A percentile compares a stretch with the other conserved stretches of the same genome.
phyloP scores from a whole-genome alignment of 1,140 invertebrate species.

The Tribolium castaneum region DNA sequence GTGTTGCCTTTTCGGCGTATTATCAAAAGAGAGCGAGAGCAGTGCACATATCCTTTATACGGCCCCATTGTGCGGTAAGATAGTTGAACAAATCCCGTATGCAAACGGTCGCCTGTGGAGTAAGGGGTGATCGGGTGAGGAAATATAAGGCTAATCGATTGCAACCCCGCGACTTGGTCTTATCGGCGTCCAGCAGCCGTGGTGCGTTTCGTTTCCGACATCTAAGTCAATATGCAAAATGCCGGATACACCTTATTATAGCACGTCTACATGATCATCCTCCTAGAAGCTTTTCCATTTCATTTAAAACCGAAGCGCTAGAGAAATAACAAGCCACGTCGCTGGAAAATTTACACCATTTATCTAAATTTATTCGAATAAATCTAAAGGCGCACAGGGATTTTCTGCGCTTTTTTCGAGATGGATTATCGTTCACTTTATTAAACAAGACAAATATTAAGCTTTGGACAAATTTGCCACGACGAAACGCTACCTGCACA shows the following conservation, averaged over 20 bases:
- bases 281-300: conserved; percentile 24
- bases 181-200: conserved; percentile 42
- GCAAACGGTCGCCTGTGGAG: conserved; percentile 36
- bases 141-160: conserved; percentile 42
- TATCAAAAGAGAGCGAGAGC: conserved; percentile 15
- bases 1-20: not conserved
- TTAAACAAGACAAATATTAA: not conserved
- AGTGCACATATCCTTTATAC: conserved; percentile 11
- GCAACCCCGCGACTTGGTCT: conserved; percentile 41
- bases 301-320: conserved; percentile 22
- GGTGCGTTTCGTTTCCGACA: conserved; percentile 39
- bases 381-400: not conserved
- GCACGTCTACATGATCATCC: conserved; percentile 38
- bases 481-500: not conserved
- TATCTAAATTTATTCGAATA: conserved; percentile 12
- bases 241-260: conserved; percentile 42
- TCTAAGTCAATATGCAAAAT: conserved; percentile 43
- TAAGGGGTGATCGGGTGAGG: conserved; percentile 35
- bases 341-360: conserved; percentile 28
- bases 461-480: not conserved
- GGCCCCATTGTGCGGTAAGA: conserved; percentile 25
- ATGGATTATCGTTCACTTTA: not conserved
- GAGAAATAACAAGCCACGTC: conserved; percentile 1
- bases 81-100: conserved; percentile 42
- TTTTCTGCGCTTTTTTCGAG: not conserved